A percentile compares a stretch with the other conserved stretches of the same genome.
These are phyloP conservation scores for Hypothenemus hampei DNA, from an alignment of 1,140 invertebrate species.

Conservation along the genomic window DNA sequence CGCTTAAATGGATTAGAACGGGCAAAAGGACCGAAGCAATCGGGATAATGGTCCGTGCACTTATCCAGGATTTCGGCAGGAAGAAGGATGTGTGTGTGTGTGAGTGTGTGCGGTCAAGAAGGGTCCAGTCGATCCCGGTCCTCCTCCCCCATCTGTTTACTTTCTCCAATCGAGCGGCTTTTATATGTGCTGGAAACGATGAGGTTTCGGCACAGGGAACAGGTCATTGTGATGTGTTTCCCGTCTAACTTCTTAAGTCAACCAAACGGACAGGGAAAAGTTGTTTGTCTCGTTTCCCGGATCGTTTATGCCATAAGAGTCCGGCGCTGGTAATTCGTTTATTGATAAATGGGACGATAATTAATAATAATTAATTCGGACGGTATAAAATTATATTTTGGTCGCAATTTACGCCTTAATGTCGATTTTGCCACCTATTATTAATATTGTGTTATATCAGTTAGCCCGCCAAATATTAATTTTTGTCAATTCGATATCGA, in stretches of 20 bases:
- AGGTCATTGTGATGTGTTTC: constrained; percentile 19
- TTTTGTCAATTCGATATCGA: too few relatives aligned
- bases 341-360: constrained; percentile 15
- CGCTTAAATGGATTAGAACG: constrained; percentile 24
- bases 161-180: constrained; percentile 21
- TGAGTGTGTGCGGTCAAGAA: too few relatives aligned
- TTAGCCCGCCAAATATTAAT: too few relatives aligned
- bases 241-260: constrained; percentile 12
- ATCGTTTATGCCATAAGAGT: background rate
- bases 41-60: constrained; percentile 28
- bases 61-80: constrained; percentile 27
- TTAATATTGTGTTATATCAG: too few relatives aligned
- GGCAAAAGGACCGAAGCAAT: constrained; percentile 22
- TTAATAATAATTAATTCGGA: constrained; percentile 13
- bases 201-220: constrained; percentile 16
- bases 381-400: constrained; percentile 14
- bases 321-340: background rate
- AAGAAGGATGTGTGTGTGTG: constrained; percentile 10
- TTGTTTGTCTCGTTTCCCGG: too few relatives aligned
- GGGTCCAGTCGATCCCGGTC: too few relatives aligned
- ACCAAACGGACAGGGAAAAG: constrained; percentile 1
- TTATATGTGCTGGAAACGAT: constrained; percentile 18
- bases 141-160: constrained; percentile 17
- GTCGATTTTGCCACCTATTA: too few relatives aligned
- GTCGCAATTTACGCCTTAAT: too few relatives aligned